Conservation (phyloP, 2,113 vertebrate genomes). For the Tyrannus savana region DNA sequence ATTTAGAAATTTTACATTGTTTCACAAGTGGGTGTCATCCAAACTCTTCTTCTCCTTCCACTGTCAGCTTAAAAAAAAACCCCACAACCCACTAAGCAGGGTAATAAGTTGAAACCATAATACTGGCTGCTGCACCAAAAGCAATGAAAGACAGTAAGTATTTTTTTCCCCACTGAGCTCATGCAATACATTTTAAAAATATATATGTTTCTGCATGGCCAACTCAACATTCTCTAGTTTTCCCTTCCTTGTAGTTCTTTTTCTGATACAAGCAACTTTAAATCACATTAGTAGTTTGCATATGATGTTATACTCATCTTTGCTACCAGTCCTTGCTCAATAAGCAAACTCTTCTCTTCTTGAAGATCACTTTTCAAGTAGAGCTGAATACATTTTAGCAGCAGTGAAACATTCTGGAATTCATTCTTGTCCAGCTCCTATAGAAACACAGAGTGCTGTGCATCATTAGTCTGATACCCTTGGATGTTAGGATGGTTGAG, state of each 20-base stretch:
- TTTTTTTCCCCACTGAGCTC: background rate
- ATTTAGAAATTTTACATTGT: background rate
- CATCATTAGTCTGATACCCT: background rate
- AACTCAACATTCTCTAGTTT: background rate
- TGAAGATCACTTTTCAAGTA: conserved; percentile 61
- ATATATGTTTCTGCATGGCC: background rate
- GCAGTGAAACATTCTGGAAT: conserved; percentile 70
- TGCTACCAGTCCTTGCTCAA: conserved; percentile 78
- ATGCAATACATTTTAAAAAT: background rate
- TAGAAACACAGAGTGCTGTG: background rate
- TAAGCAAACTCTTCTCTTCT: conserved; percentile 61
- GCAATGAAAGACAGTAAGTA: background rate
- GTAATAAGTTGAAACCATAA: background rate
- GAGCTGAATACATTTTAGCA: conserved; percentile 79
- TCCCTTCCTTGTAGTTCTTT: background rate
- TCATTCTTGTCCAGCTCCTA: conserved; percentile 83
- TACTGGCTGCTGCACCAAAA: background rate
- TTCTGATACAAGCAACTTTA: background rate
- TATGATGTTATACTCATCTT: conserved; percentile 80
- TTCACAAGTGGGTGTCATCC: background rate
- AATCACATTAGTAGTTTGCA: background rate
- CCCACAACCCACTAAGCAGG: background rate
- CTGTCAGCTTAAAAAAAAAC: background rate
- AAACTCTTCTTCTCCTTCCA: background rate
- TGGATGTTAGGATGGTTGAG: rapidly evolving